Percentiles rank a stretch among this genome's conserved stretches.
Conservation (phyloP, 1,140 invertebrate genomes). For the Dendrolimus kikuchii region DNA sequence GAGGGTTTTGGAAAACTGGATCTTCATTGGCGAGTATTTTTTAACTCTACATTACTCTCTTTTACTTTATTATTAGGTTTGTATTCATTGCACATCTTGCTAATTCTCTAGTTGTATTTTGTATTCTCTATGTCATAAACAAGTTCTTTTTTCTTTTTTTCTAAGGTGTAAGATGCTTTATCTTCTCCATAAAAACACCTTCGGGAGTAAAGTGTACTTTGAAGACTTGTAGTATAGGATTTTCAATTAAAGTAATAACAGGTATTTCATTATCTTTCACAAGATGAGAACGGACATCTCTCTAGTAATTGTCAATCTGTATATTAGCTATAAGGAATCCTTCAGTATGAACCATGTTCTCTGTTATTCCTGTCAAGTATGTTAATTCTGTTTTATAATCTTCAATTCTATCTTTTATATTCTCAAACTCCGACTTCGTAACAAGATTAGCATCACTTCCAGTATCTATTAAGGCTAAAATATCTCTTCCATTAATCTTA, state of each 20-base stretch:
- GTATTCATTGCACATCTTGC: slow-evolving; percentile 9
- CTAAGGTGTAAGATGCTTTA: slow-evolving; percentile 3
- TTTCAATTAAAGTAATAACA: slow-evolving; percentile 13
- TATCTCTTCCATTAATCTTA: slow-evolving; percentile 6
- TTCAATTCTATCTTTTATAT: neutral
- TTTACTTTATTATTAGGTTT: slow-evolving; percentile 5
- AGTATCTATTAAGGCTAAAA: slow-evolving; percentile 12
- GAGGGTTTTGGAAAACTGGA: slow-evolving; percentile 26
- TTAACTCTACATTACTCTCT: slow-evolving; percentile 17
- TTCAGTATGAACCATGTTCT: slow-evolving; percentile 9
- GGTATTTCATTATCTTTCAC: slow-evolving; percentile 18
- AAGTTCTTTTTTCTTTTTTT: slow-evolving; percentile 5
- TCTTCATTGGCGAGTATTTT: slow-evolving; percentile 20
- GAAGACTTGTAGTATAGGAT: slow-evolving; percentile 15
- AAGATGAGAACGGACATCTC: slow-evolving; percentile 10
- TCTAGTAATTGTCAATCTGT: slow-evolving; percentile 13
- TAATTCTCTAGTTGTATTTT: slow-evolving; percentile 7
- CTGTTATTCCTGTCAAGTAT: slow-evolving; percentile 10
- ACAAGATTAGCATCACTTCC: slow-evolving; percentile 19
- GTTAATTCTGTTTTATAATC: slow-evolving; percentile 3
- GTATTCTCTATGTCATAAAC: slow-evolving; percentile 4
- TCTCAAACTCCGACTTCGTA: slow-evolving; percentile 6
- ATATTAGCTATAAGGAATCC: slow-evolving; percentile 10
- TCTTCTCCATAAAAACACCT: slow-evolving; percentile 9
- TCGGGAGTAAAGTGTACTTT: slow-evolving; percentile 14